These are phyloP conservation scores for Drosophila mettleri DNA, from an alignment of 2,888 invertebrate genomes.

Conservation along the genomic window DNA sequence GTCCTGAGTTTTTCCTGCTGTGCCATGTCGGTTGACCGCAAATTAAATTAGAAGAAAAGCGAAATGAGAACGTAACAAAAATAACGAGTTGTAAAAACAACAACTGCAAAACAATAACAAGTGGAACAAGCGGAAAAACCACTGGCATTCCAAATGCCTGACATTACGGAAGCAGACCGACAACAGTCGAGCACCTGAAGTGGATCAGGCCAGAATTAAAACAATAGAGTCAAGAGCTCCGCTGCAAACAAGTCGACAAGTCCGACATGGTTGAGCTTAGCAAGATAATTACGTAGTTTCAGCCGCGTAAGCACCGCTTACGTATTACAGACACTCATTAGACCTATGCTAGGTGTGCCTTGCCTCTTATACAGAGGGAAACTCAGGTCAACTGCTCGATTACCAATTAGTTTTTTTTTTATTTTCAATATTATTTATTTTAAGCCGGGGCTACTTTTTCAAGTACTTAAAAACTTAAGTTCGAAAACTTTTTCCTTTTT, in stretches of 20 bases:
- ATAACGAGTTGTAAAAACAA: slow-evolving; percentile 60
- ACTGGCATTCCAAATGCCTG: slow-evolving; percentile 40
- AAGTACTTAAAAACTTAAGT: slow-evolving; percentile 77
- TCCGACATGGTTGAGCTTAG: slow-evolving; percentile 54
- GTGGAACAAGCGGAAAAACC: slow-evolving; percentile 21
- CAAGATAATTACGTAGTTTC: slow-evolving; percentile 70
- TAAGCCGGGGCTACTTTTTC: slow-evolving; percentile 46
- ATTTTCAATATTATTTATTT: slow-evolving; percentile 57
- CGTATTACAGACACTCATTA: slow-evolving; percentile 28
- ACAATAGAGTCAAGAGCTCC: slow-evolving; percentile 40
- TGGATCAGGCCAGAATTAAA: slow-evolving; percentile 60
- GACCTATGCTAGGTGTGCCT: slow-evolving; percentile 10
- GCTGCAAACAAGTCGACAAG: slow-evolving; percentile 61
- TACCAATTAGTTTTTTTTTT: slow-evolving; percentile 72
- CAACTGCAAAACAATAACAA: slow-evolving; percentile 24
- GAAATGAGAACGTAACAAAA: slow-evolving; percentile 54
- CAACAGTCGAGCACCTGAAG: slow-evolving; percentile 43
- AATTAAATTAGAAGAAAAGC: slow-evolving; percentile 78
- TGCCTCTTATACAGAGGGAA: background rate
- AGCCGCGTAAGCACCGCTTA: slow-evolving; percentile 54
- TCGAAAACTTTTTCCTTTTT: slow-evolving; percentile 43
- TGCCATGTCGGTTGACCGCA: slow-evolving; percentile 76
- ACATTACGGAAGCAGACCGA: slow-evolving; percentile 49
- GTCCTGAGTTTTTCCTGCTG: slow-evolving; percentile 41
- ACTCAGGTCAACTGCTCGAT: slow-evolving; percentile 56